Percentiles rank a stretch among this genome's conserved stretches.
These are phyloP conservation scores for Peucedramus taeniatus DNA, from an alignment of 2,113 vertebrate species.

Conservation along the genomic window DNA sequence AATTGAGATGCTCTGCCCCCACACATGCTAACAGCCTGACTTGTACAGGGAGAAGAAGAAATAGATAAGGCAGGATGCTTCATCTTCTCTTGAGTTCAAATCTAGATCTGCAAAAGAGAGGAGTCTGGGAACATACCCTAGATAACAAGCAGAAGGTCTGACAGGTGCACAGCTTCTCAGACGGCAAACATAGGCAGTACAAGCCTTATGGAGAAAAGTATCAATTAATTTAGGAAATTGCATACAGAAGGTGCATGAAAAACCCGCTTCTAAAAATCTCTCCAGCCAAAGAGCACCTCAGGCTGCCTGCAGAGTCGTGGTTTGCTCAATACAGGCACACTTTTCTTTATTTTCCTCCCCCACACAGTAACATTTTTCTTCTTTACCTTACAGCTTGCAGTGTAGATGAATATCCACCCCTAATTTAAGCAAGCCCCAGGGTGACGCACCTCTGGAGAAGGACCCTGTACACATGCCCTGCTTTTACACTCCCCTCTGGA, in stretches of 20 bases:
- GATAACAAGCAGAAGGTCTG: conserved; percentile 5
- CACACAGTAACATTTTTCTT: neutral
- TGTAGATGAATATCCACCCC: neutral
- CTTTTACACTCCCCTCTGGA: neutral
- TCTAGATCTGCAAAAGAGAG: neutral
- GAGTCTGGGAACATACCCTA: neutral
- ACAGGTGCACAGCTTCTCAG: neutral
- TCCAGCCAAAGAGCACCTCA: neutral
- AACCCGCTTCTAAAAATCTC: neutral
- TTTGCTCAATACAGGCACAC: neutral
- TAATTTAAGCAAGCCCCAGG: neutral
- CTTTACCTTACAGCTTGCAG: neutral
- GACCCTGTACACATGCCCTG: neutral
- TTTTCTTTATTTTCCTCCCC: neutral
- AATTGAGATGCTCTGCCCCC: neutral
- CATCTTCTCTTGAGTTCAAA: neutral
- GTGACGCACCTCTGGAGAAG: neutral
- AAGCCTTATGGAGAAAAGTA: neutral
- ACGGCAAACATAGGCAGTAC: neutral
- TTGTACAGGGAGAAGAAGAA: neutral
- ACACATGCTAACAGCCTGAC: neutral
- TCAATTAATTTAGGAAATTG: neutral
- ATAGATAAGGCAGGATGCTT: neutral
- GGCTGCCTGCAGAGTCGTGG: fast-evolving
- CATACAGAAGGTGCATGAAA: neutral